Percentiles rank a stretch among this genome's conserved stretches.
Evolutionary conservation across 2,797 vertebrate genomes (phyloP).

Genomic region (Melopsittacus undulatus): DNA sequence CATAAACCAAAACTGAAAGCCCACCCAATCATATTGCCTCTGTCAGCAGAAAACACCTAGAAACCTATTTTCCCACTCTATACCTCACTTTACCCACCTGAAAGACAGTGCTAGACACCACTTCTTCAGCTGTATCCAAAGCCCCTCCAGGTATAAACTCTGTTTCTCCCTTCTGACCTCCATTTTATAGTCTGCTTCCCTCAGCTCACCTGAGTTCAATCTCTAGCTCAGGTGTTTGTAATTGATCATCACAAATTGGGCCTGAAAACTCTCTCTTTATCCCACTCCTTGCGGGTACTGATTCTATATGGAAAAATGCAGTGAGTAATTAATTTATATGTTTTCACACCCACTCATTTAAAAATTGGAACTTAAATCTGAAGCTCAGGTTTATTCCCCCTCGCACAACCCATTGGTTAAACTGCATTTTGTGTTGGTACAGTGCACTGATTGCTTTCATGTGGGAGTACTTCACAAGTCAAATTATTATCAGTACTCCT

Average conservation of each 20-base stretch:
- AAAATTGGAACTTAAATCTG: background rate
- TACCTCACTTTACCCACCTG: background rate
- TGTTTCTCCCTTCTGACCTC: background rate
- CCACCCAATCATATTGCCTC: background rate
- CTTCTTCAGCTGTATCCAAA: accelerated
- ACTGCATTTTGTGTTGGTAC: slow-evolving; percentile 12
- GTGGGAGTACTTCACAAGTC: slow-evolving; percentile 14
- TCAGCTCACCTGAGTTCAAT: background rate
- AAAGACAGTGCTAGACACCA: background rate
- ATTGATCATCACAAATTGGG: background rate
- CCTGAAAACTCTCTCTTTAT: background rate
- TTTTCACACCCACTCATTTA: background rate
- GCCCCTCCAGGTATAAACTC: background rate
- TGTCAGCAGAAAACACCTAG: background rate
- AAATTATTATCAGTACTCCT: slow-evolving; percentile 7
- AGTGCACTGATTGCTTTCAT: slow-evolving; percentile 3
- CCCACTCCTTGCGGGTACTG: background rate
- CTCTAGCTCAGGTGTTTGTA: background rate
- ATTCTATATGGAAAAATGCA: background rate
- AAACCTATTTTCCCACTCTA: background rate
- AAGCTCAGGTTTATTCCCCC: slow-evolving; percentile 21
- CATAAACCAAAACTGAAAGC: background rate
- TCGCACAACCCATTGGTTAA: slow-evolving; percentile 9
- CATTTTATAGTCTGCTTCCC: background rate
- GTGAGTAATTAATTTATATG: background rate